These are phyloP conservation scores for Seriola dumerili DNA, from an alignment of 2,113 vertebrate species.

Conservation along the genomic window DNA sequence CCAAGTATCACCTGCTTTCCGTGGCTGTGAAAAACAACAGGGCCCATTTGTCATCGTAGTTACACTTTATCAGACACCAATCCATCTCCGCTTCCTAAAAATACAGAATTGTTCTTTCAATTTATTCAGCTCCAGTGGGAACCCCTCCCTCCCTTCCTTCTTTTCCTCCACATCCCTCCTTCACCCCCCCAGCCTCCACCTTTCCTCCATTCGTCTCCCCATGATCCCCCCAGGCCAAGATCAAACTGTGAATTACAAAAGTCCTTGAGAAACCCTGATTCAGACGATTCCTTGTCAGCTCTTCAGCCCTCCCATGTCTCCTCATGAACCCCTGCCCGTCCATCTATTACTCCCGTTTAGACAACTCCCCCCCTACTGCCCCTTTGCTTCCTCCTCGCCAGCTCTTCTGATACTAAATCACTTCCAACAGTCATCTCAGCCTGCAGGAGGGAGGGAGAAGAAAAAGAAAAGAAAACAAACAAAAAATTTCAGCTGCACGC, in stretches of 20 bases:
- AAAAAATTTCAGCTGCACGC: neutral
- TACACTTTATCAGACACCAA: slow-evolving; percentile 45
- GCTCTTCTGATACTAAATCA: slow-evolving; percentile 60
- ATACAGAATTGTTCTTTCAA: slow-evolving; percentile 21
- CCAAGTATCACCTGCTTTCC: slow-evolving; percentile 11
- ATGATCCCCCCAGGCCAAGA: slow-evolving; percentile 38
- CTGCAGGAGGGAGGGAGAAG: slow-evolving; percentile 28
- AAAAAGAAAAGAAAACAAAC: slow-evolving; percentile 7
- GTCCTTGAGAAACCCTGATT: slow-evolving; percentile 77
- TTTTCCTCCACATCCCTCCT: neutral
- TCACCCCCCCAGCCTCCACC: neutral
- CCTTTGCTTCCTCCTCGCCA: slow-evolving; percentile 41
- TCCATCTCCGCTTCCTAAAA: slow-evolving; percentile 59
- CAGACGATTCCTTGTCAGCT: slow-evolving; percentile 61
- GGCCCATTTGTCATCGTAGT: slow-evolving; percentile 41
- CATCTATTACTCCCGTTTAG: slow-evolving; percentile 67
- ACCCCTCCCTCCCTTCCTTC: neutral
- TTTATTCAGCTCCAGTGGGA: slow-evolving; percentile 35
- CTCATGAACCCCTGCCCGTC: slow-evolving; percentile 58
- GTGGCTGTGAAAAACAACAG: slow-evolving; percentile 38
- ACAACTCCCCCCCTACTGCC: slow-evolving; percentile 37
- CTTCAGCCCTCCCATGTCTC: slow-evolving; percentile 42
- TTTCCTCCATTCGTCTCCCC: slow-evolving; percentile 14
- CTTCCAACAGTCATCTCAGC: slow-evolving; percentile 53
- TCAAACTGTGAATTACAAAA: slow-evolving; percentile 75